phyloP scores from a whole-genome alignment of 2,797 vertebrate genomes.

The Columba guinea region DNA sequence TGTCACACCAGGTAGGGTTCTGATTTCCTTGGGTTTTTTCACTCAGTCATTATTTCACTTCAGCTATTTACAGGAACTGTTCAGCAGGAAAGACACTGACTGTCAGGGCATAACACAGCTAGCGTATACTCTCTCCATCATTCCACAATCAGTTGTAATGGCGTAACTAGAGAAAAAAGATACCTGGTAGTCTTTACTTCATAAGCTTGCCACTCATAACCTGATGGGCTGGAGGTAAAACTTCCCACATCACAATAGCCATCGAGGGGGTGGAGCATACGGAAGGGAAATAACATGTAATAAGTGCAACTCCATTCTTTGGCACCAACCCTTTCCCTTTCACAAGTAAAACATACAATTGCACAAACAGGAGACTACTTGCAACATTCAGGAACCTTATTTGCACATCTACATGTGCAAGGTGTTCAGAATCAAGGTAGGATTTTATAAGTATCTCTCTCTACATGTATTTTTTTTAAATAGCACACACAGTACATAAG shows the following conservation, averaged over 20 bases:
- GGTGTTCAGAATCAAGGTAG: not conserved
- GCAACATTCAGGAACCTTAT: not conserved
- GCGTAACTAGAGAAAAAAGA: not conserved
- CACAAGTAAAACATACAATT: not conserved
- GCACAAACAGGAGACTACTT: not conserved
- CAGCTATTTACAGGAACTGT: conserved; percentile 20
- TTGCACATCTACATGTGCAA: not conserved
- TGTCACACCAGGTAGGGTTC: conserved; percentile 23
- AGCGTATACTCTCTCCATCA: not conserved
- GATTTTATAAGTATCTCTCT: not conserved
- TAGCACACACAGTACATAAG: not conserved
- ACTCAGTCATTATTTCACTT: conserved; percentile 30
- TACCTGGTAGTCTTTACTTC: not conserved
- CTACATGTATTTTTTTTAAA: not conserved
- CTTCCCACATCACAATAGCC: not conserved
- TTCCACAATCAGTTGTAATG: not conserved
- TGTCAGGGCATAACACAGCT: not conserved
- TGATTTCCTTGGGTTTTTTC: conserved; percentile 4
- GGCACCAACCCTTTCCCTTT: not conserved
- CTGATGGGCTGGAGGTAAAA: not conserved
- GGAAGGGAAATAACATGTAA: not conserved
- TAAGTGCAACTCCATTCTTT: not conserved
- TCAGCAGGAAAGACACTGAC: conserved; percentile 1
- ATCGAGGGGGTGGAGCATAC: too few relatives aligned
- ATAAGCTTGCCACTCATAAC: not conserved